These are phyloP conservation scores for Macrophya annulata DNA, from an alignment of 2,888 invertebrate genomes.

Conservation along the genomic window DNA sequence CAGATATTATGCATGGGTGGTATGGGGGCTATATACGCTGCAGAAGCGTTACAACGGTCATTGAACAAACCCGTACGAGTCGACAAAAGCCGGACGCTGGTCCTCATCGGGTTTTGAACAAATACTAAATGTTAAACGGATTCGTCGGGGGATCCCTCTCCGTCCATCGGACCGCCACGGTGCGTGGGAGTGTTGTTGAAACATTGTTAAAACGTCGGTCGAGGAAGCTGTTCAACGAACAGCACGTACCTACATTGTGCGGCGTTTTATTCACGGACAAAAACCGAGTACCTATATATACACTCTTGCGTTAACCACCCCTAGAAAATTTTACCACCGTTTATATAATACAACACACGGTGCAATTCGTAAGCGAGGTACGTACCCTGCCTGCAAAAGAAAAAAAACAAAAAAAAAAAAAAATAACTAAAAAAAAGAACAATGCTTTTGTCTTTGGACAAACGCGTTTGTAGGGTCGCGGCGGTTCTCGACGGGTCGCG, in stretches of 20 bases:
- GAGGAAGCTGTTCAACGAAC: slow-evolving; percentile 64
- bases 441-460: slow-evolving; percentile 55
- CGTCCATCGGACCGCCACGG: slow-evolving; percentile 60
- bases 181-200: slow-evolving; percentile 68
- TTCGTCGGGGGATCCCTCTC: slow-evolving; percentile 58
- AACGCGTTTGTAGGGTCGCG: slow-evolving; percentile 14
- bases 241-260: slow-evolving; percentile 63
- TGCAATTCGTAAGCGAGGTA: neutral
- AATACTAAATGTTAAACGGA: slow-evolving; percentile 71
- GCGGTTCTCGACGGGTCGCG: neutral
- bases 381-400: neutral
- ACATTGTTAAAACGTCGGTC: slow-evolving; percentile 72
- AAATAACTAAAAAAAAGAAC: slow-evolving; percentile 55
- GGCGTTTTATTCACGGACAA: neutral
- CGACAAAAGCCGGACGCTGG: slow-evolving; percentile 70
- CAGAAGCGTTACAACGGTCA: slow-evolving; percentile 56
- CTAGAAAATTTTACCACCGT: slow-evolving; percentile 23
- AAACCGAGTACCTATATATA: neutral
- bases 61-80: slow-evolving; percentile 66
- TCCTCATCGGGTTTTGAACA: slow-evolving; percentile 68
- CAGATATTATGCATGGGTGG: slow-evolving; percentile 43
- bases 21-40: neutral
- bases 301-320: slow-evolving; percentile 7
- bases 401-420: too few relatives aligned
- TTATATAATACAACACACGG: neutral